Conservation (phyloP, 37 sponge, comb jelly and placozoan genomes). For the Axinella damicornis region DNA sequence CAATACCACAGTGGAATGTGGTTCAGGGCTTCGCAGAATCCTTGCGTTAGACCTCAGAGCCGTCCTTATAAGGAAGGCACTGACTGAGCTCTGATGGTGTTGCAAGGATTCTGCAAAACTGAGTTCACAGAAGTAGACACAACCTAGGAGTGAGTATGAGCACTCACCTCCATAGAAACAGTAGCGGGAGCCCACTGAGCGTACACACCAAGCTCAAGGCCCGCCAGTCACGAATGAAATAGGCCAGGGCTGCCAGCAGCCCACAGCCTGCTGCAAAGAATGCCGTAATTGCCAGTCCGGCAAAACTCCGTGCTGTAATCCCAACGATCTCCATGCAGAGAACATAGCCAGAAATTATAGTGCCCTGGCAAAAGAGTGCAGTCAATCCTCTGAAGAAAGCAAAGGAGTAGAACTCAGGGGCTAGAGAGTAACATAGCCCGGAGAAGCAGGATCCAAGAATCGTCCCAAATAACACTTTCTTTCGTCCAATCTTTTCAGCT, state of each 20-base stretch:
- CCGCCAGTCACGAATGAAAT: slow-evolving; percentile 59
- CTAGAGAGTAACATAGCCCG: slow-evolving; percentile 15
- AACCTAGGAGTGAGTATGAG: background rate
- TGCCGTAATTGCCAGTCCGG: background rate
- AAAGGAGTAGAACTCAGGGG: slow-evolving; percentile 18
- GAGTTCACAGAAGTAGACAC: too few relatives aligned
- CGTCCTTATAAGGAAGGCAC: too few relatives aligned
- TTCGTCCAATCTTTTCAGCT: slow-evolving; percentile 58
- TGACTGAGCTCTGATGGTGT: too few relatives aligned
- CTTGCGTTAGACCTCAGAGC: too few relatives aligned
- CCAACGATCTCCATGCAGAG: slow-evolving; percentile 58
- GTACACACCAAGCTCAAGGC: slow-evolving; percentile 2
- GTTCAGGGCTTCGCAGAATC: too few relatives aligned
- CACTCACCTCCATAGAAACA: slow-evolving; percentile 37
- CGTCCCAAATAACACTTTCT: slow-evolving; percentile 28
- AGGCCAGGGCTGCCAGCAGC: slow-evolving; percentile 33
- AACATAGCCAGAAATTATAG: slow-evolving; percentile 34
- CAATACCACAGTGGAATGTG: too few relatives aligned
- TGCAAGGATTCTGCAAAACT: too few relatives aligned
- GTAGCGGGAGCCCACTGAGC: background rate
- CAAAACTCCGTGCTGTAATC: slow-evolving; percentile 13
- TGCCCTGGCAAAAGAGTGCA: slow-evolving; percentile 10
- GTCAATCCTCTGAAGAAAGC: slow-evolving; percentile 25
- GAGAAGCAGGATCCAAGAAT: background rate
- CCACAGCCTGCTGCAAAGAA: slow-evolving; percentile 30